phyloP scores from a whole-genome alignment of 2,113 vertebrate genomes.

The Neodon shergylaensis region DNA sequence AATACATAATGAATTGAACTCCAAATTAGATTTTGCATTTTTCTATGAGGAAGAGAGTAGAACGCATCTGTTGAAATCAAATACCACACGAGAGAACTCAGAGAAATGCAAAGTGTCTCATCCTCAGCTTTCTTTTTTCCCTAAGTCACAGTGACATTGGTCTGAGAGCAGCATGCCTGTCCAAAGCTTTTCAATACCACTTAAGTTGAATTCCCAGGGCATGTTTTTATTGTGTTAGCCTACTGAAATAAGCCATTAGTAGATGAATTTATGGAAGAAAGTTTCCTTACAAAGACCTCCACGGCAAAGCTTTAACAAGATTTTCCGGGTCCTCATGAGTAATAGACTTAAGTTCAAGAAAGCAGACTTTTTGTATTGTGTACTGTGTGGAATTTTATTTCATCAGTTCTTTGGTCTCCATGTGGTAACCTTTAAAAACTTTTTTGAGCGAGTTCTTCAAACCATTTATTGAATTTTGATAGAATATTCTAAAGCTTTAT shows the following conservation, averaged over 20 bases:
- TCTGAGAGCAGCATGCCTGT: neutral
- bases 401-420: conserved; percentile 84
- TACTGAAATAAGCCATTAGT: conserved; percentile 62
- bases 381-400: conserved; percentile 86
- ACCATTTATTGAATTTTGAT: conserved; percentile 82
- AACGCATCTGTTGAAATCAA: neutral
- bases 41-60: neutral
- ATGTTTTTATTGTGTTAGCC: conserved; percentile 78
- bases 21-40: neutral
- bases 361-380: conserved; percentile 84
- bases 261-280: conserved; percentile 81
- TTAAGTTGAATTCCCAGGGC: conserved; percentile 74
- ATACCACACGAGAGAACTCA: neutral
- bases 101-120: conserved; percentile 2
- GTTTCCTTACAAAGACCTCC: conserved; percentile 67
- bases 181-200: conserved; percentile 53
- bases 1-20: neutral
- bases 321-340: conserved; percentile 78
- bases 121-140: neutral
- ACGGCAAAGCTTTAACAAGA: conserved; percentile 79
- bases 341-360: conserved; percentile 84
- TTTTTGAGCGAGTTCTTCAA: conserved; percentile 84
- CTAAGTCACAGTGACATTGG: neutral
- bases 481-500: conserved; percentile 67
- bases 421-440: conserved; percentile 86